Conservation (phyloP, 1,140 invertebrate species). For the Carcinoscorpius rotundicauda region DNA sequence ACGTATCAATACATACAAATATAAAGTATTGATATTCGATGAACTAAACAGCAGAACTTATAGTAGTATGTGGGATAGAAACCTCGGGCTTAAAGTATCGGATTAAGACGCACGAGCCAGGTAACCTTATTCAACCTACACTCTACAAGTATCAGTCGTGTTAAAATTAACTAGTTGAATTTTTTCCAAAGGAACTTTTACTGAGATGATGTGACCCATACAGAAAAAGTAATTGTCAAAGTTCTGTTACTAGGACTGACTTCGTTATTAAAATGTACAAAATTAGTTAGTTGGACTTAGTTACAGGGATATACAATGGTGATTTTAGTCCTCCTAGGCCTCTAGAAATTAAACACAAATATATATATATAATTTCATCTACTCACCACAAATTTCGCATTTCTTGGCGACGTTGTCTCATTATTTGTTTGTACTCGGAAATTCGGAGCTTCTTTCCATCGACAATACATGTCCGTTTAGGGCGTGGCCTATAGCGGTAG, state of each 20-base stretch:
- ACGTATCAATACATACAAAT: too few species aligned
- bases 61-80: too few species aligned
- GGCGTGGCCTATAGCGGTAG: conserved; percentile 40
- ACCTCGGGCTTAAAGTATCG: too few species aligned
- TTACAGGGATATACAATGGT: not conserved
- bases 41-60: too few species aligned
- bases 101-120: too few species aligned
- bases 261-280: not conserved
- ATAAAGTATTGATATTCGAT: too few species aligned
- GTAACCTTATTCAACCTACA: too few species aligned
- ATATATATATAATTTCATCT: not conserved
- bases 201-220: not conserved
- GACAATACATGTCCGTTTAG: conserved; percentile 46
- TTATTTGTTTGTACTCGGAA: conserved; percentile 29
- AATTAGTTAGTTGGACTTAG: not conserved
- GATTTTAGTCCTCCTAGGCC: not conserved
- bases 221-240: not conserved
- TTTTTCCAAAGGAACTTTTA: not conserved
- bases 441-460: conserved; percentile 45
- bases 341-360: not conserved
- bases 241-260: not conserved
- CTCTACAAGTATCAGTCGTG: too few species aligned
- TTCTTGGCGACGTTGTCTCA: conserved; percentile 24
- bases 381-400: conserved; percentile 26
- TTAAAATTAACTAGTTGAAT: too few species aligned